A percentile compares a stretch with the other conserved stretches of the same genome.
phyloP scores from a whole-genome alignment of 2,888 invertebrate species.

The Eulithis testata region DNA sequence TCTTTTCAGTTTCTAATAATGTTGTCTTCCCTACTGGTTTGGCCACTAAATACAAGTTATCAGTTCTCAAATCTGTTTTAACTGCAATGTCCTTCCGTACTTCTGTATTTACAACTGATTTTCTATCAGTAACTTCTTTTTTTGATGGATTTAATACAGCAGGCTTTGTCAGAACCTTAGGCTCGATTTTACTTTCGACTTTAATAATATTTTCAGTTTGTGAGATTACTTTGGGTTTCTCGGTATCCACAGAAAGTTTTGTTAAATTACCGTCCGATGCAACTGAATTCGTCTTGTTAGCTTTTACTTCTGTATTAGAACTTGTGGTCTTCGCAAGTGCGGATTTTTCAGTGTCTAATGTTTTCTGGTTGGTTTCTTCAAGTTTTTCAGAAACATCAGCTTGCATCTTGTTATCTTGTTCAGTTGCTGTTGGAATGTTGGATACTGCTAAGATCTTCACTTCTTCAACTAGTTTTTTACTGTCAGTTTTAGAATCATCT shows the following conservation, averaged over 20 bases:
- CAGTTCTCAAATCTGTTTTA: conserved; percentile 2
- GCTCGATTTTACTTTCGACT: conserved; percentile 5
- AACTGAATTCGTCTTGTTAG: conserved; percentile 5
- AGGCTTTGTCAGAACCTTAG: background rate
- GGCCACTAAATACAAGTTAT: background rate
- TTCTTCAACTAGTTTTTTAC: conserved; percentile 7
- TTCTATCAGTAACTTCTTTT: conserved; percentile 5
- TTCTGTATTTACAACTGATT: conserved; percentile 3
- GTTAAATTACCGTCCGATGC: background rate
- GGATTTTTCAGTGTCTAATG: conserved; percentile 4
- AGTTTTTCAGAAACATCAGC: conserved; percentile 6
- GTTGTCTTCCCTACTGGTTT: conserved; percentile 3
- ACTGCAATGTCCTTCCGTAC: background rate
- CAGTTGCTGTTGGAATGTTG: background rate
- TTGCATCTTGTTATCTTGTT: conserved; percentile 8
- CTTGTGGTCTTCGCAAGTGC: conserved; percentile 3
- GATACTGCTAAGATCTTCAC: background rate
- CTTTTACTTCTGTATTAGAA: background rate
- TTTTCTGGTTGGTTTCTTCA: conserved; percentile 7
- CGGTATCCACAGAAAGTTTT: conserved; percentile 7
- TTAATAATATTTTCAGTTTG: conserved; percentile 5
- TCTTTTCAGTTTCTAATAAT: background rate
- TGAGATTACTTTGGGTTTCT: conserved; percentile 4
- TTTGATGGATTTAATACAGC: background rate
- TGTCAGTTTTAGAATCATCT: conserved; percentile 2